A percentile compares a stretch with the other conserved stretches of the same genome.
Conservation (phyloP, 2,888 invertebrate genomes). For the Aspidiotus rigidus region DNA sequence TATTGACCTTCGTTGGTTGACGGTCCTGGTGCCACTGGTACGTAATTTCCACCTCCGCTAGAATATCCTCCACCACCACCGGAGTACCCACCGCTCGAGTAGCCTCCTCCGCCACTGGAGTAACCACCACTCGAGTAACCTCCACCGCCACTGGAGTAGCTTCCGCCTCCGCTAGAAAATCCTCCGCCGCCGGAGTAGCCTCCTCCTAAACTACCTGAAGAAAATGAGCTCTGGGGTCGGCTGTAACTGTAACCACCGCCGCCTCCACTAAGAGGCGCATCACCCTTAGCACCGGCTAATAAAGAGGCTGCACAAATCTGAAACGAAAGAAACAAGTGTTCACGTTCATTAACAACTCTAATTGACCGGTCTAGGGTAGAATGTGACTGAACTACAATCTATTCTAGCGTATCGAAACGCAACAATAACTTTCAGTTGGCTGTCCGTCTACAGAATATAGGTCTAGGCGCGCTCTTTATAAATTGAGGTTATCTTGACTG, state of each 20-base stretch:
- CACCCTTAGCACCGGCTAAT: conserved; percentile 37
- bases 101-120: conserved; percentile 40
- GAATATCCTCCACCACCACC: conserved; percentile 40
- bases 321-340: no score
- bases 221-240: conserved; percentile 49
- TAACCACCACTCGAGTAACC: conserved; percentile 40
- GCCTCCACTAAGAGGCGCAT: conserved; percentile 42
- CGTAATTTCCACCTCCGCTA: conserved; percentile 45
- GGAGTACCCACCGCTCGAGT: conserved; percentile 43
- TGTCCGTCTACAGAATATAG: no score
- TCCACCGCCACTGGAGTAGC: conserved; percentile 41
- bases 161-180: conserved; percentile 37
- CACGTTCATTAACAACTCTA: neutral
- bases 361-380: no score
- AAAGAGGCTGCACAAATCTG: conserved; percentile 30
- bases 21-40: conserved; percentile 65
- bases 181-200: conserved; percentile 42
- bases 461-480: no score
- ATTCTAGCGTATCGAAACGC: no score
- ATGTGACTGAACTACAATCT: no score
- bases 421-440: no score
- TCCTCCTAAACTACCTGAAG: conserved; percentile 42
- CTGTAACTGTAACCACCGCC: conserved; percentile 61
- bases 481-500: no score
- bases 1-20: conserved; percentile 74